These are phyloP conservation scores for Notolepis coatsorum DNA, from an alignment of 2,797 vertebrate species.

Conservation along the genomic window DNA sequence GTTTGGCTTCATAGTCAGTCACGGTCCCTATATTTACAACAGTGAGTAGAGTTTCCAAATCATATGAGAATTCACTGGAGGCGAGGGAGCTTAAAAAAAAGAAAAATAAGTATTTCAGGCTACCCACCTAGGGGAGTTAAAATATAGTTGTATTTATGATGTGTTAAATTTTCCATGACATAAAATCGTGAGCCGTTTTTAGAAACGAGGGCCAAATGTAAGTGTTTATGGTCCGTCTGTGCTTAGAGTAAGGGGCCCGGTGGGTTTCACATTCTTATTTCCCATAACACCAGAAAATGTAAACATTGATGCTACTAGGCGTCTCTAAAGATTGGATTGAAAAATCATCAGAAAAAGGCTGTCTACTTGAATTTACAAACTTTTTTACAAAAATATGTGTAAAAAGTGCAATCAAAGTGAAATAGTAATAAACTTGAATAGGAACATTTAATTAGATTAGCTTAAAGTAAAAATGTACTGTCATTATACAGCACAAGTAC, in stretches of 20 bases:
- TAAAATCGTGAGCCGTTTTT: conserved; percentile 49
- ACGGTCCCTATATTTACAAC: conserved; percentile 43
- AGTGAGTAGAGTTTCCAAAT: conserved; percentile 50
- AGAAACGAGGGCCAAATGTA: conserved; percentile 54
- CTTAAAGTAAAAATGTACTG: no score
- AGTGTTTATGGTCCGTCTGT: conserved; percentile 63
- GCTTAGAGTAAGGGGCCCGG: conserved; percentile 33
- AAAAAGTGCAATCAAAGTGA: background rate
- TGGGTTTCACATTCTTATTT: conserved; percentile 26
- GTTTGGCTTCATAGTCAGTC: conserved; percentile 27
- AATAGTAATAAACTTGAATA: background rate
- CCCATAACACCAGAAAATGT: background rate
- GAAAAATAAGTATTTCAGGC: conserved; percentile 52
- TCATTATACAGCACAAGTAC: no score
- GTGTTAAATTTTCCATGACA: conserved; percentile 76
- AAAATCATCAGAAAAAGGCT: no score
- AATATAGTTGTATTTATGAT: conserved; percentile 61
- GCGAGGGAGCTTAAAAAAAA: conserved; percentile 26
- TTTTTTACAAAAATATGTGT: background rate
- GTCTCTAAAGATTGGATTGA: background rate
- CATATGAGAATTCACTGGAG: conserved; percentile 52
- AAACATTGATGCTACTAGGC: background rate
- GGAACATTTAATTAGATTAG: no score
- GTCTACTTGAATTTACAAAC: no score
- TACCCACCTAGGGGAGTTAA: conserved; percentile 46